Evolutionary conservation across 2,888 invertebrate genomes (phyloP).

Genomic region (Timandra comae): DNA sequence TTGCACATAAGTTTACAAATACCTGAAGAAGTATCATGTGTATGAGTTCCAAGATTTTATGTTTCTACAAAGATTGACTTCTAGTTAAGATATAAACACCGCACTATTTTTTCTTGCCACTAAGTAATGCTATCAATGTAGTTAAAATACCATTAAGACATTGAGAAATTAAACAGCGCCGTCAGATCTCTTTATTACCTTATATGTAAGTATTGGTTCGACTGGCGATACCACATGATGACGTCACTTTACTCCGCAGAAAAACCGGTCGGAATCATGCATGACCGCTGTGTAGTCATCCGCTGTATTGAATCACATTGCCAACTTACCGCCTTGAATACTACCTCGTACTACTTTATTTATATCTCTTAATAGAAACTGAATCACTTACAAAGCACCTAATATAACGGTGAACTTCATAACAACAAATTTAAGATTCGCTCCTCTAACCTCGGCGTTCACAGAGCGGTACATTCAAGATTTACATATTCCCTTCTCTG

Average conservation of each 20-base stretch:
- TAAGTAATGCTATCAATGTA: slow-evolving; percentile 5
- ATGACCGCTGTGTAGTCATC: slow-evolving; percentile 58
- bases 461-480: no score
- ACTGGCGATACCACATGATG: slow-evolving; percentile 38
- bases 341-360: slow-evolving; percentile 27
- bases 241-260: slow-evolving; percentile 55
- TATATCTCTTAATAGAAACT: no score
- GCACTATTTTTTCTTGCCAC: slow-evolving; percentile 8
- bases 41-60: no score
- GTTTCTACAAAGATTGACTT: no score
- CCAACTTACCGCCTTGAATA: slow-evolving; percentile 33
- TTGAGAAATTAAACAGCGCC: slow-evolving; percentile 30
- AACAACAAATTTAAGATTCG: no score
- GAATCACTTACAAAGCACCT: no score
- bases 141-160: slow-evolving; percentile 17
- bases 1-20: no score
- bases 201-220: slow-evolving; percentile 40
- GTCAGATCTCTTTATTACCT: slow-evolving; percentile 32
- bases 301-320: slow-evolving; percentile 53
- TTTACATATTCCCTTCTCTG: slow-evolving; percentile 22
- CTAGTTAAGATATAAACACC: no score
- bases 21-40: no score
- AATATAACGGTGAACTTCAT: no score
- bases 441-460: no score
- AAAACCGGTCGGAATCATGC: slow-evolving; percentile 65